Evolutionary conservation across 2,113 vertebrate species (phyloP), one percentile per base, ranked within the genome.

Genomic region (Urocynchramus pylzowi): DNA sequence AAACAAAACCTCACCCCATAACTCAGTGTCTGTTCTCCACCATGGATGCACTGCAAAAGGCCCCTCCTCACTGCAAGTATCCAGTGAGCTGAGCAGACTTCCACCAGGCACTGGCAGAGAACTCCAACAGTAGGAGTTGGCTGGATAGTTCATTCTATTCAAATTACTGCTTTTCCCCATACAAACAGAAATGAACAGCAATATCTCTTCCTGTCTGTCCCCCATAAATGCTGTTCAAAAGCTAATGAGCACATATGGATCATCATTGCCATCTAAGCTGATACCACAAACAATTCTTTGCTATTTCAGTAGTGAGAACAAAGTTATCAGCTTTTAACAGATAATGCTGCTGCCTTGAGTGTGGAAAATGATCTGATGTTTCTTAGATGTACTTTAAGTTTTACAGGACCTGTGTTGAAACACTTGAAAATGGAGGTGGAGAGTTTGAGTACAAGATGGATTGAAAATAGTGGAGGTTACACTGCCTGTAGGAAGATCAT

Each of bases 111-210:
- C 74, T 49, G 28, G 1, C 4, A 94, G 79, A 90, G 94, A 95
- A 70, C 92, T 92, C 70, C 93, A 85, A 39, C 42, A 69, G 68
- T 61, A 95, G 94, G 71, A 37, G 70, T 65, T 89, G 93, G 63
- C 82, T 93, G 89, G 86, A 84, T 94, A 92, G 80, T 77, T 93
- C 75, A 92, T 70, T 84, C 33, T 16, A 8, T 95, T 96, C 65
- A 92, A 93, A 96, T 97, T 83, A 71, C 60, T 95, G 87, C 23
- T 89, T 94, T 97, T 89, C 35, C 84, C 64, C 73, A 77, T 86
- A 65, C 61, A 90, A 82, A 93, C 52, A 59, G 76, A 54, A 88
- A 94, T 63, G 49, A 97, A 70, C 41, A 67, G 59, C 69, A 95
- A 59, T 65, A 78, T 82, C 61, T 89, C 10, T 42, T 90, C 75